phyloP scores from a whole-genome alignment of 2,888 invertebrate species.

The Chaetoderma sp. region DNA sequence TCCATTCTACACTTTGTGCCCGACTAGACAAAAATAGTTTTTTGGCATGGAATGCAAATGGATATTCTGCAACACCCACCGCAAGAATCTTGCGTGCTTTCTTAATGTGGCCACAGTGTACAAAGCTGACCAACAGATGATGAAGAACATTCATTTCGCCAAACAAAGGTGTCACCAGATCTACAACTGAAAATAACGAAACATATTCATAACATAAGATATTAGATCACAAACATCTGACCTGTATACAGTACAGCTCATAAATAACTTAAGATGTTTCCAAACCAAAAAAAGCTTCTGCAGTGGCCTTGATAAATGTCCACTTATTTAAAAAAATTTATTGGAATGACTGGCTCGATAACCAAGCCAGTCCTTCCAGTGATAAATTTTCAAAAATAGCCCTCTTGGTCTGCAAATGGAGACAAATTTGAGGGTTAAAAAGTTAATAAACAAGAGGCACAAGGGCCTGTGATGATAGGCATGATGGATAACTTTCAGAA shows the following conservation, averaged over 20 bases:
- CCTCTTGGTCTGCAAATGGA: no score
- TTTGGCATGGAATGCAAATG: background rate
- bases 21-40: background rate
- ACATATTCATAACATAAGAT: constrained; percentile 42
- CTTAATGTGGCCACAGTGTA: constrained; percentile 82
- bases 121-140: constrained; percentile 85
- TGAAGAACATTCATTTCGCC: constrained; percentile 88
- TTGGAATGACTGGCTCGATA: no score
- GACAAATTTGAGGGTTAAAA: background rate
- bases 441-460: no score
- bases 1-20: no score
- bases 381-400: no score
- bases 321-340: background rate
- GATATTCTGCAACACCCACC: constrained; percentile 58
- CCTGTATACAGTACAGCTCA: no score
- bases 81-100: constrained; percentile 88
- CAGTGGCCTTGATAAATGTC: no score
- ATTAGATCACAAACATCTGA: background rate
- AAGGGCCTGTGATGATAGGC: no score
- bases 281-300: no score
- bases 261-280: no score
- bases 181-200: constrained; percentile 74
- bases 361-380: no score
- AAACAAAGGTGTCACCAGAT: constrained; percentile 81
- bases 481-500: no score